These are phyloP conservation scores for Gouania willdenowi DNA, from an alignment of 2,797 vertebrate species.

Conservation along the genomic window DNA sequence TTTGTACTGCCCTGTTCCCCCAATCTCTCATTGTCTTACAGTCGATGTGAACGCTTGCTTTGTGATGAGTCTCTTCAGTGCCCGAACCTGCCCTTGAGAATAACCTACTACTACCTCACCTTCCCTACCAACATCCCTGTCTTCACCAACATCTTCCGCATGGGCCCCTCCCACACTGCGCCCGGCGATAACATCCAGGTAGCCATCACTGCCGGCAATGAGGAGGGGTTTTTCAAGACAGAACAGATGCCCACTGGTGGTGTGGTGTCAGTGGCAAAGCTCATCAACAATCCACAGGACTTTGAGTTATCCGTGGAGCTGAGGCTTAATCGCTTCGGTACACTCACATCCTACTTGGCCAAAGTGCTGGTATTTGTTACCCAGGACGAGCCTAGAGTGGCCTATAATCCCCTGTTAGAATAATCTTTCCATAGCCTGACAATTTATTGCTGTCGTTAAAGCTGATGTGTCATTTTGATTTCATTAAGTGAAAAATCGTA, in stretches of 20 bases:
- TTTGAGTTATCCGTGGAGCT: constrained; percentile 90
- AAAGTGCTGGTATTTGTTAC: constrained; percentile 91
- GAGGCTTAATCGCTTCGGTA: constrained; percentile 82
- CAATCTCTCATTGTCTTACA: constrained; percentile 75
- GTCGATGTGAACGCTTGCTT: constrained; percentile 99
- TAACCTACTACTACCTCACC: constrained; percentile 97
- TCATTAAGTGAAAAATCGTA: too few species aligned
- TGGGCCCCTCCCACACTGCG: constrained; percentile 87
- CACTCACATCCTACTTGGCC: constrained; percentile 83
- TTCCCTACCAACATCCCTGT: constrained; percentile 95
- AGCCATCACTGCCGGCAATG: constrained; percentile 86
- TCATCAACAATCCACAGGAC: constrained; percentile 83
- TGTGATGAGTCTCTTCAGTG: constrained; percentile 94
- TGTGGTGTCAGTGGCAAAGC: constrained; percentile 84
- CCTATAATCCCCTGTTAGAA: constrained; percentile 47
- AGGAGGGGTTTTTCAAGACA: constrained; percentile 85
- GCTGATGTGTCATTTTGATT: constrained; percentile 21
- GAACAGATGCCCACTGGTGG: constrained; percentile 81
- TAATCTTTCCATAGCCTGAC: constrained; percentile 17
- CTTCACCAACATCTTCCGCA: constrained; percentile 94
- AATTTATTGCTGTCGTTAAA: constrained; percentile 4
- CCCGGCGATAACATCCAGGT: constrained; percentile 88
- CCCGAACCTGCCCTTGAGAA: constrained; percentile 93
- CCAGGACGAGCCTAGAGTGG: constrained; percentile 73
- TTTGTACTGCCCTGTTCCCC: constrained; percentile 39